Conservation (phyloP, 2,113 vertebrate genomes). For the Rattus rattus region DNA sequence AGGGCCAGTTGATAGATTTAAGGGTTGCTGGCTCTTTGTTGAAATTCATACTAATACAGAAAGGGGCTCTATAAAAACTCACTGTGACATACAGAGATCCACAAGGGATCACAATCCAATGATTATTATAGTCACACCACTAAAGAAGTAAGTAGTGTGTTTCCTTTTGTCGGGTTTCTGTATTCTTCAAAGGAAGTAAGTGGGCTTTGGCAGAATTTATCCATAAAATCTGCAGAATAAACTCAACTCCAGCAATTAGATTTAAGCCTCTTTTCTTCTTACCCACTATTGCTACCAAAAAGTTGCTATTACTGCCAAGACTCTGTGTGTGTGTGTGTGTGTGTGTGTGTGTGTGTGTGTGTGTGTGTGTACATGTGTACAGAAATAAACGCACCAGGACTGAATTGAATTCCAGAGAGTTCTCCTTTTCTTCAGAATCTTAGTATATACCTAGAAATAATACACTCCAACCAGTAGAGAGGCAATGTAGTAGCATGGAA, state of each 20-base stretch:
- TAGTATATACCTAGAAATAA: conserved; percentile 14
- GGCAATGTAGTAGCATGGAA: background rate
- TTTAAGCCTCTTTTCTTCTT: conserved; percentile 49
- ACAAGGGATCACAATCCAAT: background rate
- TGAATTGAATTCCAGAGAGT: conserved; percentile 45
- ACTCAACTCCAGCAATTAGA: conserved; percentile 57
- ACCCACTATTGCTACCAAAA: conserved; percentile 40
- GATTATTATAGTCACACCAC: conserved; percentile 1
- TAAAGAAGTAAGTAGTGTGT: conserved; percentile 61
- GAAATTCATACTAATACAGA: conserved; percentile 71
- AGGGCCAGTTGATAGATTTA: conserved; percentile 81
- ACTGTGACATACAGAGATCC: conserved; percentile 39
- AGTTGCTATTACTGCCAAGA: conserved; percentile 27
- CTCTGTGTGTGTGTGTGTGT: background rate
- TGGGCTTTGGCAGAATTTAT: conserved; percentile 61
- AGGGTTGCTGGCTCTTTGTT: conserved; percentile 77
- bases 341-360: background rate
- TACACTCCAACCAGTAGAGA: background rate
- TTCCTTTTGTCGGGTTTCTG: conserved; percentile 64
- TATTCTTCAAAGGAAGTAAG: conserved; percentile 57
- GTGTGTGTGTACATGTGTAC: background rate
- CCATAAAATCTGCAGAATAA: conserved; percentile 42
- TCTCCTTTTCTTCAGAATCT: conserved; percentile 44
- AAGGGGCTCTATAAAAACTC: conserved; percentile 67
- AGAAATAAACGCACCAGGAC: conserved; percentile 19